Evolutionary conservation across 2,888 invertebrate genomes (phyloP).

Genomic region (Tetranychus piercei): DNA sequence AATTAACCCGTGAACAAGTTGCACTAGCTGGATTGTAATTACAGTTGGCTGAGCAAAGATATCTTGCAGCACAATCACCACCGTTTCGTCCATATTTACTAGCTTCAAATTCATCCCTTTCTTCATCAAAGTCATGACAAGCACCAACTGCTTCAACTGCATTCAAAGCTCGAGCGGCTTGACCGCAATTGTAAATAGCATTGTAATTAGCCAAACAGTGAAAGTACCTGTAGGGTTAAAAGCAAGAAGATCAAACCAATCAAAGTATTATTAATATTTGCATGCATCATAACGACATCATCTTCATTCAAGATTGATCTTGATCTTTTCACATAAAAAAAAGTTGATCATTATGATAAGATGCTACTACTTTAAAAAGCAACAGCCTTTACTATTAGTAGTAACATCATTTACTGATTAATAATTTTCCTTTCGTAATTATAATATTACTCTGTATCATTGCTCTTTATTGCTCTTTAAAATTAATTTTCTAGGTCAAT

Average conservation of each 20-base stretch:
- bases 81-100: not conserved
- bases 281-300: not conserved
- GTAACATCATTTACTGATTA: not conserved
- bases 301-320: too few relatives aligned
- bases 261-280: not conserved
- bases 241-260: not conserved
- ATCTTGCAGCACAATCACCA: not conserved
- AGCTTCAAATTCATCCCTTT: not conserved
- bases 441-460: too few relatives aligned
- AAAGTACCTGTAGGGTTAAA: not conserved
- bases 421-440: not conserved
- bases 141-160: not conserved
- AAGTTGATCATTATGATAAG: too few relatives aligned
- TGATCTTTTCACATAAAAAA: too few relatives aligned
- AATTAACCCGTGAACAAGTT: not conserved
- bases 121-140: not conserved
- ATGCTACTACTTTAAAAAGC: too few relatives aligned
- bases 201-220: slow-evolving; percentile 7
- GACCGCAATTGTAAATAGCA: not conserved
- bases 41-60: slow-evolving; percentile 5
- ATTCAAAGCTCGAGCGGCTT: not conserved
- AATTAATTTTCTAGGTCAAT: not conserved
- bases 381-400: too few relatives aligned
- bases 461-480: not conserved
- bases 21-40: not conserved